These are phyloP conservation scores for Equus przewalskii DNA, from an alignment of 2,113 vertebrate genomes.

Conservation along the genomic window DNA sequence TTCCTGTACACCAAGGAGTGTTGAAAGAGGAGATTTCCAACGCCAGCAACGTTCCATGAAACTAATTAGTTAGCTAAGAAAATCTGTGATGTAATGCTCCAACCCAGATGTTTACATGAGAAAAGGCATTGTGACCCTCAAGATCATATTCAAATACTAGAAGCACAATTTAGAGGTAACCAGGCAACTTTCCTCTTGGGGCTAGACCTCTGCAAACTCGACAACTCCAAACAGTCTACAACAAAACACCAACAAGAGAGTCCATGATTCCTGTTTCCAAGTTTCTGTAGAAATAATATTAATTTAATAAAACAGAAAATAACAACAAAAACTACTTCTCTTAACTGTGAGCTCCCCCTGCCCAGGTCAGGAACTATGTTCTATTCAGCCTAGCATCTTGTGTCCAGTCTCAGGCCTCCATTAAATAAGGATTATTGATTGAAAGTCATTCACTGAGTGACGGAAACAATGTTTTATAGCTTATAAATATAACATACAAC, in stretches of 20 bases:
- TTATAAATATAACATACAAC: neutral
- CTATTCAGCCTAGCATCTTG: neutral
- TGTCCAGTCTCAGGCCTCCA: neutral
- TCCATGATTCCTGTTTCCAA: neutral
- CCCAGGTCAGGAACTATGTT: neutral
- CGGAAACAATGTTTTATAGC: neutral
- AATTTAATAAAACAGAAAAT: slow-evolving; percentile 45
- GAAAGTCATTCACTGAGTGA: slow-evolving; percentile 4
- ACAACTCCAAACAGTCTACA: neutral
- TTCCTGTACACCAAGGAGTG: neutral
- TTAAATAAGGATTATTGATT: slow-evolving; percentile 23
- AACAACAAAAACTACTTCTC: slow-evolving; percentile 32
- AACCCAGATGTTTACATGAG: neutral
- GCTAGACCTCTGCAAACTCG: neutral
- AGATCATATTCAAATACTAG: neutral
- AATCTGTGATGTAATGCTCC: neutral
- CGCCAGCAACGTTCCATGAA: neutral
- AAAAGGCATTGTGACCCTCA: slow-evolving; percentile 14
- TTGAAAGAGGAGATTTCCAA: neutral
- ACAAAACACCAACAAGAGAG: neutral
- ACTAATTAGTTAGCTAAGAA: neutral
- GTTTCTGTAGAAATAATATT: slow-evolving; percentile 27
- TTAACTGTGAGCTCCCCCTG: neutral
- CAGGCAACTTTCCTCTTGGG: neutral
- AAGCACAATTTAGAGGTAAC: neutral